These are phyloP conservation scores for Greenwoodochromis staneri DNA, from an alignment of 2,113 vertebrate species.

Conservation along the genomic window DNA sequence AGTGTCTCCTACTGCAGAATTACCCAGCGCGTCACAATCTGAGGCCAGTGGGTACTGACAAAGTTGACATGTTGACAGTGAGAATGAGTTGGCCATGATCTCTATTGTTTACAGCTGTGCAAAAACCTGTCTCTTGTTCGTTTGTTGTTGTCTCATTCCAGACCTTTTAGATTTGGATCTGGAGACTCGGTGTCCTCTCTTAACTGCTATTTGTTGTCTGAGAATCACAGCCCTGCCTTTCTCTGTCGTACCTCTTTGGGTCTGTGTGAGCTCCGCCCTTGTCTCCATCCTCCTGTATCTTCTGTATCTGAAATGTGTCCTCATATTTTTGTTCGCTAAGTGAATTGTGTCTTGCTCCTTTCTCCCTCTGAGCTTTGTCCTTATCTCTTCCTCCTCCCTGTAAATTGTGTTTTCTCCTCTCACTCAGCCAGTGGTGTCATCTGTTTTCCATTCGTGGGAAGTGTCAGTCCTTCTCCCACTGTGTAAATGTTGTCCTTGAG, in stretches of 20 bases:
- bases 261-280: not conserved
- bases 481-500: not conserved
- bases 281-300: not conserved
- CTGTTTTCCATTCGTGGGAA: rapidly evolving
- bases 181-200: rapidly evolving
- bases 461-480: rapidly evolving
- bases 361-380: not conserved
- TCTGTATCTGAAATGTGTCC: not conserved
- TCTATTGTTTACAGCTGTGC: not conserved
- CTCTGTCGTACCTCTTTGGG: rapidly evolving
- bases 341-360: not conserved
- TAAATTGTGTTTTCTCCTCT: not conserved
- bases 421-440: rapidly evolving
- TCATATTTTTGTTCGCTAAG: rapidly evolving
- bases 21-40: not conserved
- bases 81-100: not conserved
- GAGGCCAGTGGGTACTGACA: not conserved
- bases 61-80: not conserved
- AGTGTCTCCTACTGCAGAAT: not conserved
- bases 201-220: rapidly evolving
- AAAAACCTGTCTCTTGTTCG: rapidly evolving
- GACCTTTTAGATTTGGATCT: not conserved
- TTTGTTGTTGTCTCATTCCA: not conserved
- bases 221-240: not conserved
- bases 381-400: not conserved